phyloP scores from a whole-genome alignment of 2,888 invertebrate species.

The Andrena fulva region DNA sequence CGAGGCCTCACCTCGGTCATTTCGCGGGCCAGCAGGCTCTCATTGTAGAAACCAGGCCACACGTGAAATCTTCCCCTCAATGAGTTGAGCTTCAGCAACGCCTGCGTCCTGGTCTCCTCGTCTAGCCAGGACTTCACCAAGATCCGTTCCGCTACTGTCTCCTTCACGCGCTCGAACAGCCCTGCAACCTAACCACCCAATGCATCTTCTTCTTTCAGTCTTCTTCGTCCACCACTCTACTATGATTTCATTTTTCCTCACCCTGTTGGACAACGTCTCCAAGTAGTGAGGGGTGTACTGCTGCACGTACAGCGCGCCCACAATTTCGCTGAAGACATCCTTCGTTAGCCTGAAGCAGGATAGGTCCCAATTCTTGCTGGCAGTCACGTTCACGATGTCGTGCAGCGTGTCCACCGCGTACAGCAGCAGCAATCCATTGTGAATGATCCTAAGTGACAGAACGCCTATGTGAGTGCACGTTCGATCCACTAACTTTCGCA shows the following conservation, averaged over 20 bases:
- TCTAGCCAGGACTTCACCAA: constrained; percentile 85
- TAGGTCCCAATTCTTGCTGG: constrained; percentile 80
- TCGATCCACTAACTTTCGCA: not conserved
- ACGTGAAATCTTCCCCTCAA: constrained; percentile 85
- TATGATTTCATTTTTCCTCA: constrained; percentile 66
- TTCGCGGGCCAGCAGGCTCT: constrained; percentile 78
- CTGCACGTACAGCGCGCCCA: constrained; percentile 85
- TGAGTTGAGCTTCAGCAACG: constrained; percentile 83
- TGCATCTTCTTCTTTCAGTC: not conserved
- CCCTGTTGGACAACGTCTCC: constrained; percentile 83
- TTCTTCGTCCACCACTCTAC: not conserved
- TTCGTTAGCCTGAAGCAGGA: constrained; percentile 84
- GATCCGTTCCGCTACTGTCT: constrained; percentile 83
- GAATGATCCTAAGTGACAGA: constrained; percentile 82
- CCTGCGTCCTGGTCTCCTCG: constrained; percentile 83
- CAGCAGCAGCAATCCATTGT: constrained; percentile 85
- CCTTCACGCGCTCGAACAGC: constrained; percentile 84
- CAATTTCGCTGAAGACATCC: constrained; percentile 82
- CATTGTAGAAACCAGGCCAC: constrained; percentile 83
- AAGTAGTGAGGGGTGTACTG: constrained; percentile 84
- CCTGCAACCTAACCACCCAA: constrained; percentile 73
- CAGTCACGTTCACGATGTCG: constrained; percentile 84
- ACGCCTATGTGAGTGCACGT: constrained; percentile 5
- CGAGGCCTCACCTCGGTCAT: constrained; percentile 77
- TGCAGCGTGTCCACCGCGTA: constrained; percentile 85